phyloP scores from a whole-genome alignment of 2,888 invertebrate species.

The Cenopis cana region DNA sequence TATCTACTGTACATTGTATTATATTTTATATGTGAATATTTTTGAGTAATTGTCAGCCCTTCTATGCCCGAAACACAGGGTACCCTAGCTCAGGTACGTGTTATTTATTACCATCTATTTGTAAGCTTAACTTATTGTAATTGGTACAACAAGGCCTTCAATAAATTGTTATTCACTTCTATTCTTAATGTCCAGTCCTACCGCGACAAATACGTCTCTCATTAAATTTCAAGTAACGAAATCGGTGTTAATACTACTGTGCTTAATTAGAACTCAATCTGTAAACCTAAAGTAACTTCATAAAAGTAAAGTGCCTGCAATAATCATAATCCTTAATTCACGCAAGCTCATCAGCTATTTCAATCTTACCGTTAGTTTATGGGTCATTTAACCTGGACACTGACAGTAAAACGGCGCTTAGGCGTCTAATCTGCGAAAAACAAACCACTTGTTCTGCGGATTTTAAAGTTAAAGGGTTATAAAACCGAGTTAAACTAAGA shows the following conservation, averaged over 20 bases:
- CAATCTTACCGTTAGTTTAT: not conserved
- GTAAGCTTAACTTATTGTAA: too few relatives aligned
- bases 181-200: too few relatives aligned
- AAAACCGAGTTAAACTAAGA: not conserved
- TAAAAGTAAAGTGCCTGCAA: not conserved
- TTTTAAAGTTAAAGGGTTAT: not conserved
- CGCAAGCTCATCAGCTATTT: conserved; percentile 9
- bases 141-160: too few relatives aligned
- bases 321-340: not conserved
- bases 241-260: not conserved
- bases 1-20: too few relatives aligned
- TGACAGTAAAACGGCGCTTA: conserved; percentile 1
- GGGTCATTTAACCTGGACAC: conserved; percentile 2
- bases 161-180: too few relatives aligned
- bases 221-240: too few relatives aligned
- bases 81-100: too few relatives aligned
- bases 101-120: too few relatives aligned
- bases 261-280: conserved; percentile 3
- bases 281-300: not conserved
- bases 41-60: too few relatives aligned
- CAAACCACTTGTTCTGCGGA: not conserved
- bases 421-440: conserved; percentile 1
- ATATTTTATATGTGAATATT: too few relatives aligned
- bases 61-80: too few relatives aligned
- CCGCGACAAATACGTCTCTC: too few relatives aligned